phyloP scores from a whole-genome alignment of 2,797 vertebrate species.

The Leptatherina wallacei region DNA sequence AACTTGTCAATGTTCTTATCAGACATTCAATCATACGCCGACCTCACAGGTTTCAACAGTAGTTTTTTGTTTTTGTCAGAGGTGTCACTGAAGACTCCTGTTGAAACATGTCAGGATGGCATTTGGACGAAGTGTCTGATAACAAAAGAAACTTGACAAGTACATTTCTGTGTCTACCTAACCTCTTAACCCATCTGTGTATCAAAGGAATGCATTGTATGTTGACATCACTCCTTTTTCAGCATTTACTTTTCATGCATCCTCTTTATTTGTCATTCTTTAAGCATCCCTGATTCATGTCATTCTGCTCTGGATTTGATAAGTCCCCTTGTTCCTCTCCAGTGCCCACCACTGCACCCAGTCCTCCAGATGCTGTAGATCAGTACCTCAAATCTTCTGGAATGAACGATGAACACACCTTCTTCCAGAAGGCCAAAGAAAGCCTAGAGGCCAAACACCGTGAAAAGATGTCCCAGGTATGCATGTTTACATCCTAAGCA shows the following conservation, averaged over 20 bases:
- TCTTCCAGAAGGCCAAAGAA: slow-evolving; percentile 98
- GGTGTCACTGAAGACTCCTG: no score
- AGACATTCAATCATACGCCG: no score
- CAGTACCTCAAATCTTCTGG: slow-evolving; percentile 93
- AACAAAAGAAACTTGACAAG: no score
- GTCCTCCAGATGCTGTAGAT: slow-evolving; percentile 93
- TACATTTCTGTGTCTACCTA: slow-evolving; percentile 9
- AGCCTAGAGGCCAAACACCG: slow-evolving; percentile 95
- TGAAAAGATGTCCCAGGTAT: slow-evolving; percentile 95
- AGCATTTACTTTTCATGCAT: slow-evolving; percentile 5
- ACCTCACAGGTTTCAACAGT: no score
- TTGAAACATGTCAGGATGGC: no score
- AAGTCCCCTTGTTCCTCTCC: slow-evolving; percentile 21
- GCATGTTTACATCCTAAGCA: background rate
- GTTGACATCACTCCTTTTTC: slow-evolving; percentile 17
- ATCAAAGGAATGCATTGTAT: slow-evolving; percentile 4
- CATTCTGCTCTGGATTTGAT: background rate
- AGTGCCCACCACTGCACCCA: slow-evolving; percentile 96
- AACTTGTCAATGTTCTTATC: no score
- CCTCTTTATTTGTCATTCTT: background rate
- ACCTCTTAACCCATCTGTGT: slow-evolving; percentile 34
- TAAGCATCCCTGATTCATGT: background rate
- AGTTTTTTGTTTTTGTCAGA: no score
- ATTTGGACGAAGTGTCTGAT: no score
- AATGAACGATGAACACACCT: slow-evolving; percentile 92